Conservation (phyloP, 1,140 invertebrate genomes). For the Eufriesea mexicana region DNA sequence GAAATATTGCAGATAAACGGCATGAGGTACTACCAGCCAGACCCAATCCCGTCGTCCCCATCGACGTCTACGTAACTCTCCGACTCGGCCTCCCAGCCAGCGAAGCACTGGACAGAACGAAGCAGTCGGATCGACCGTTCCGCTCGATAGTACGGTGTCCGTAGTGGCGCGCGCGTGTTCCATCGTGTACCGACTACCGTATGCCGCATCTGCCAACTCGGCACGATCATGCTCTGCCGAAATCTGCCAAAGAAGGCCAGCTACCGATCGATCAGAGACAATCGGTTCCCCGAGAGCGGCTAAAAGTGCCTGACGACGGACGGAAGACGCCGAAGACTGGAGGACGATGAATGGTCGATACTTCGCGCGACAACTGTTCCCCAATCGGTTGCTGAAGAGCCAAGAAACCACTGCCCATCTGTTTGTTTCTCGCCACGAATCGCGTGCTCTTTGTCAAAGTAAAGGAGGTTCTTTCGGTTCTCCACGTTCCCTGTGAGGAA, state of each 20-base stretch:
- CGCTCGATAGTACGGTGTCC: slow-evolving; percentile 16
- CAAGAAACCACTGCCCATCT: slow-evolving; percentile 60
- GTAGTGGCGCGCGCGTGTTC: slow-evolving; percentile 29
- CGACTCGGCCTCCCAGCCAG: slow-evolving; percentile 7
- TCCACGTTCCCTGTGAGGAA: background rate
- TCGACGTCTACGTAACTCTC: slow-evolving; percentile 67
- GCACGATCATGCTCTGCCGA: background rate
- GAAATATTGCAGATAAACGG: slow-evolving; percentile 88
- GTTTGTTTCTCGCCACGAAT: slow-evolving; percentile 3
- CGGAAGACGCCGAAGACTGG: background rate
- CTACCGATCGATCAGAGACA: background rate
- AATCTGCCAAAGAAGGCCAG: background rate
- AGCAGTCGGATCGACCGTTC: slow-evolving; percentile 34
- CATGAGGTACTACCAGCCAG: slow-evolving; percentile 87
- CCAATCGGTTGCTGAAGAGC: slow-evolving; percentile 6
- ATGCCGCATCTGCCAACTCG: background rate
- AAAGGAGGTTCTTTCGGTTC: background rate
- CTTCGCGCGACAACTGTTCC: background rate
- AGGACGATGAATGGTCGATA: slow-evolving; percentile 23
- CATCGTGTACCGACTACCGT: slow-evolving; percentile 1
- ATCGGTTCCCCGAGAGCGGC: background rate
- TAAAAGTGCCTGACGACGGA: slow-evolving; percentile 55
- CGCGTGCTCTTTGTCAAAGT: background rate
- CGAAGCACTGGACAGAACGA: slow-evolving; percentile 32
- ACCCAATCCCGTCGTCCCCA: slow-evolving; percentile 69